Base-by-base conservation (phyloP, 2,113 vertebrate genomes). In the Sebastes schlegelii region DNA sequence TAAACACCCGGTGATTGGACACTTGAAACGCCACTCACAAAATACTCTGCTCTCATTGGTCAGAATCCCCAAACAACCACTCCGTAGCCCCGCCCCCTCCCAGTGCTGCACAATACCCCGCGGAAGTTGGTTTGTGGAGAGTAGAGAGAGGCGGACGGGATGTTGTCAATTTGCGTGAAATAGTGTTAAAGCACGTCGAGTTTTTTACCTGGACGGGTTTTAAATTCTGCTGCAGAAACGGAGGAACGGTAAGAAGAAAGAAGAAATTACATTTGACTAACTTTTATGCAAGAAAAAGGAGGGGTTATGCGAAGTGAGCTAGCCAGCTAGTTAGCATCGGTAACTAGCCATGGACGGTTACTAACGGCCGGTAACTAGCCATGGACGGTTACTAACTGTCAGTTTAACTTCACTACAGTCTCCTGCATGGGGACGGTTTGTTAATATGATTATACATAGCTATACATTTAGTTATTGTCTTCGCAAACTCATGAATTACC, bases 41-140 rank as follows among this genome's bases (percentile, higher is more conserved):
- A 2, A 0, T 5, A 0, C 0, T 6, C 0, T 3, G 8, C 10
- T 67, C 1, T 88, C 42, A 94, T 89, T 94, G 93, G 93, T 62
- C 62, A 2, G 1, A 43, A 69, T 60, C 34, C 34, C 34, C 1
- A 57, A 61, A 71, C 61, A 77, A n/a, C 17, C 21, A 58, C 2
- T 6, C 0, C 4, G 6, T 34, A 3, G 49, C 43, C 34, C 75
- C 80, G 8, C 83, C 85, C 10, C 0, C 8, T 0, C 0, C 0
- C 0, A 1, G 0, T 26, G 12, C 71, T 11, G 40, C 8, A 1
- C 4, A 3, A 11, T 46, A 77, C 71, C 81, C 86, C 89, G 87
- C 92, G 93, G 94, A 95, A 94, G 94, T 92, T 80, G 60, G 19
- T 79, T 73, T 66, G 26, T 21, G 3, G 2, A 58, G 42, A n/a